Conservation (phyloP, 2,113 vertebrate species). For the human (Homo sapiens) region GRCh38 chrX:150807001-150807500, state of each 20-base stretch:
- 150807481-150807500: not conserved
- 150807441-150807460: not conserved
- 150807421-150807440: not conserved
- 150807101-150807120: not conserved
- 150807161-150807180: not conserved
- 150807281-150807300: no score
- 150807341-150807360: not conserved
- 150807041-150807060: not conserved
- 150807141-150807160: no score
- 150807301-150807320: no score
- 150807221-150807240: not conserved
- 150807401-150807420: not conserved
- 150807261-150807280: no score
- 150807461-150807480: not conserved
- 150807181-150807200: not conserved
- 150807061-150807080: not conserved
- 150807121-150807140: not conserved
- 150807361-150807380: not conserved
- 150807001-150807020: not conserved
- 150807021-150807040: not conserved
- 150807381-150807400: not conserved
- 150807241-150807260: no score
- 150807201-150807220: not conserved
- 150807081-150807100: not conserved
- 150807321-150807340: not conserved